These are phyloP conservation scores for Lasioglossum villosulum DNA, from an alignment of 2,888 invertebrate species.

Conservation along the genomic window DNA sequence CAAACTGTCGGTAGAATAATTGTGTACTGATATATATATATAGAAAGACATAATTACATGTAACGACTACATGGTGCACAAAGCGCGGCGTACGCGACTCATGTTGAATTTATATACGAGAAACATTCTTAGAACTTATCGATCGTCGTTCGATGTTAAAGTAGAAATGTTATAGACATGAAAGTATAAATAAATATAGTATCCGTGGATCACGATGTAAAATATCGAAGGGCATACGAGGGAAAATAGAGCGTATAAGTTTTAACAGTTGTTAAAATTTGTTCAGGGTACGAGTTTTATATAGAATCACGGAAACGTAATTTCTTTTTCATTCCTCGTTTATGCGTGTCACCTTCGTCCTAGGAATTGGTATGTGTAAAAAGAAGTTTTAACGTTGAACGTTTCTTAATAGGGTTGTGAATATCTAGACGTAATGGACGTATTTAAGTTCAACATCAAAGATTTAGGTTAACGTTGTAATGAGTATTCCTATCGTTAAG, in stretches of 20 bases:
- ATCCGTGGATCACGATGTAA: slow-evolving; percentile 30
- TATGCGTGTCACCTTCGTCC: slow-evolving; percentile 48
- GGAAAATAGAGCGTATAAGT: slow-evolving; percentile 37
- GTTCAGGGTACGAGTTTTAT: slow-evolving; percentile 54
- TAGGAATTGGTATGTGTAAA: slow-evolving; percentile 55
- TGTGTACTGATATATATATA: slow-evolving; percentile 45
- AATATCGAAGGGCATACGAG: slow-evolving; percentile 45
- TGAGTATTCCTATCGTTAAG: slow-evolving; percentile 59
- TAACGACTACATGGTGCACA: slow-evolving; percentile 54
- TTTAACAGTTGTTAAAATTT: slow-evolving; percentile 60
- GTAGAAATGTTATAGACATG: slow-evolving; percentile 62
- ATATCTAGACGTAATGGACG: slow-evolving; percentile 73
- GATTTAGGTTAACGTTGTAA: slow-evolving; percentile 64
- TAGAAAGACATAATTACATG: slow-evolving; percentile 48
- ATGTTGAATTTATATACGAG: slow-evolving; percentile 55
- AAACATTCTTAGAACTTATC: slow-evolving; percentile 60
- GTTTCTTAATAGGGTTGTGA: slow-evolving; percentile 77
- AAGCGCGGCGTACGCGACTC: slow-evolving; percentile 28
- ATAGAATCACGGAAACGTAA: slow-evolving; percentile 33
- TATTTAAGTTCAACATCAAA: slow-evolving; percentile 75
- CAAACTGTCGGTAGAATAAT: slow-evolving; percentile 65
- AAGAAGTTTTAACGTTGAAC: slow-evolving; percentile 50
- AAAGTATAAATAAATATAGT: slow-evolving; percentile 57
- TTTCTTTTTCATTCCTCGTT: slow-evolving; percentile 51
- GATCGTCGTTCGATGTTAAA: slow-evolving; percentile 60